Percentiles rank a stretch among this genome's conserved stretches.
phyloP scores from a whole-genome alignment of 2,888 invertebrate genomes.

The Campoletis raptor region DNA sequence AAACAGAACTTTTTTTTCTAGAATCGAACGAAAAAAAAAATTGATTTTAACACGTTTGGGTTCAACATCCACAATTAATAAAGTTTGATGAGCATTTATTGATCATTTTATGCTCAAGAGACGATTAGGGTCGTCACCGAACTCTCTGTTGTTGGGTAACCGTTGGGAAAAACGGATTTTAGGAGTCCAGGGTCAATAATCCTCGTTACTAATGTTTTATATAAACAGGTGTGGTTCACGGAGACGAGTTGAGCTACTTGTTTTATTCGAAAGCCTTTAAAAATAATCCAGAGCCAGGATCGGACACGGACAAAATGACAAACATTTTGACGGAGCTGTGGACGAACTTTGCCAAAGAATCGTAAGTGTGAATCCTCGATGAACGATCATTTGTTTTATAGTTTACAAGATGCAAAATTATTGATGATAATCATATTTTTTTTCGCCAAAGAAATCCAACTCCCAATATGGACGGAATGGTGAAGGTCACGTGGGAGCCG shows the following conservation, averaged over 20 bases:
- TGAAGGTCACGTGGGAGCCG: slow-evolving; percentile 83
- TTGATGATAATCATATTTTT: not conserved
- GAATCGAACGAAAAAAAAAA: too few relatives aligned
- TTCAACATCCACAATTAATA: too few relatives aligned
- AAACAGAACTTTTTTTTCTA: too few relatives aligned
- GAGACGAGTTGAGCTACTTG: slow-evolving; percentile 85
- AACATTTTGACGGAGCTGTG: slow-evolving; percentile 84
- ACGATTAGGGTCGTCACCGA: too few relatives aligned
- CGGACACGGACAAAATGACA: slow-evolving; percentile 81
- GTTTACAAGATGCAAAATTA: not conserved
- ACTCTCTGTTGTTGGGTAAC: too few relatives aligned
- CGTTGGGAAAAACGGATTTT: too few relatives aligned
- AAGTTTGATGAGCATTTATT: too few relatives aligned
- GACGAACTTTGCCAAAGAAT: slow-evolving; percentile 85
- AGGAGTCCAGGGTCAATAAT: too few relatives aligned
- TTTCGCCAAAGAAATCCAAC: slow-evolving; percentile 83
- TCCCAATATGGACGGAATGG: slow-evolving; percentile 78
- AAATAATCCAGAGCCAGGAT: slow-evolving; percentile 80
- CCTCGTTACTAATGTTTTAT: not conserved
- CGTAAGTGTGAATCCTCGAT: slow-evolving; percentile 77
- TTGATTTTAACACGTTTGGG: too few relatives aligned
- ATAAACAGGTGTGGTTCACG: slow-evolving; percentile 84
- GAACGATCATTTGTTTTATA: not conserved
- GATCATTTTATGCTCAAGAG: too few relatives aligned
- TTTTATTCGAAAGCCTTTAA: slow-evolving; percentile 84